Evolutionary conservation across 2,113 vertebrate species (phyloP), one percentile per base, ranked within the genome.

Genomic region (Girardinichthys multiradiatus): DNA sequence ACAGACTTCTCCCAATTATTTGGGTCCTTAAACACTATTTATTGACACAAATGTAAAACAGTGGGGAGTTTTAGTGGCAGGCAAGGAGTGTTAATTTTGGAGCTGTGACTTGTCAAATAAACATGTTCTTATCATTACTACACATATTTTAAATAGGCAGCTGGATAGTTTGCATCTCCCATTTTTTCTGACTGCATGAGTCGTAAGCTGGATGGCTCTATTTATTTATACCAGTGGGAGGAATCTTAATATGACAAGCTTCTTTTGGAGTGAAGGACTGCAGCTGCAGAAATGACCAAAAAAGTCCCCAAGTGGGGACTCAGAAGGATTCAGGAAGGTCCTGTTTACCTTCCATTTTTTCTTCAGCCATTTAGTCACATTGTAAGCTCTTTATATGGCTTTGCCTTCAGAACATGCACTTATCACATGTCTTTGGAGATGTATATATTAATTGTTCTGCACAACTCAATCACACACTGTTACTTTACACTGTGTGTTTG

Each of bases 171-270:
- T 81, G 76, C 81, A 82, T 81, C 87, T 84, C 87, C 85, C 39
- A 66, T 35, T 68, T 68, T 26, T 48, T 33, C 35, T 73, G 45
- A 42, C 54, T 39, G 8, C 37, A 60, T 48, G 19, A 61, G 79
- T 88, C 74, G 62, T 79, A 68, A 67, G 70, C 64, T n/a, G 48
- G 68, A 77, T 35, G 54, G 54, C 30, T 77, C 26, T 1, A 35
- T 65, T 33, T 59, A 76, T 82, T 79, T 84, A 86, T 86, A 86
- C 91, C 57, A 27, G 64, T 71, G 67, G 83, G 82, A 62, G 73
- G 80, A 87, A 77, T 64, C 82, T 83, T 77, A 91, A 87, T 86
- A 89, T 89, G 91, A 93, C 89, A 92, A 93, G 93, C 94, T 93
- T 93, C 91, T 94, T 91, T 93, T 89, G 70, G 85, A 90, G 81